Conservation (phyloP, 2,888 invertebrate genomes). For the Drosophila nr. perissopoda region DNA sequence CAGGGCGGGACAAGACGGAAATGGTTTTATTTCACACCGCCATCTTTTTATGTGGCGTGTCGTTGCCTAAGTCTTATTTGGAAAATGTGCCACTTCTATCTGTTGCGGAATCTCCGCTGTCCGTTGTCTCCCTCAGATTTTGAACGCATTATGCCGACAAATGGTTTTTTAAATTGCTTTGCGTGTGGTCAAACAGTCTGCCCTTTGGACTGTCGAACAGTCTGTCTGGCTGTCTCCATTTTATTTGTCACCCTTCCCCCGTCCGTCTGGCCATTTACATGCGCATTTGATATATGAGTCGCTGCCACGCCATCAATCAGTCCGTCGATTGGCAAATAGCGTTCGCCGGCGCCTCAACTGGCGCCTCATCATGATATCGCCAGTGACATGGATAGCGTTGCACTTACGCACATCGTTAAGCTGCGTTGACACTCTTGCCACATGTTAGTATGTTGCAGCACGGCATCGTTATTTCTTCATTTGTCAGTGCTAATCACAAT, state of each 20-base stretch:
- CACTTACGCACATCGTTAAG: constrained; percentile 57
- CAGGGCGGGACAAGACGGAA: constrained; percentile 48
- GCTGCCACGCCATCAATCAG: constrained; percentile 70
- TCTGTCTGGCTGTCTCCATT: constrained; percentile 15
- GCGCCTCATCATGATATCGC: constrained; percentile 14
- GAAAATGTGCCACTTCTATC: constrained; percentile 48
- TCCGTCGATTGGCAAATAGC: constrained; percentile 55
- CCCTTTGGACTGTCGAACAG: neutral
- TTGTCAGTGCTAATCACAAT: constrained; percentile 14
- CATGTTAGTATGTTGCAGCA: neutral
- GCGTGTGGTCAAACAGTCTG: constrained; percentile 61
- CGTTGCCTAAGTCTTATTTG: constrained; percentile 41
- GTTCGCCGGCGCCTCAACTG: constrained; percentile 11
- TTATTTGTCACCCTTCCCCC: constrained; percentile 13
- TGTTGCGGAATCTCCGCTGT: constrained; percentile 29
- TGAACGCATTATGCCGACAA: constrained; percentile 61
- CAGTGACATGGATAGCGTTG: constrained; percentile 43
- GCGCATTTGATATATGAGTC: constrained; percentile 74
- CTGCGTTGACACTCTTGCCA: constrained; percentile 28
- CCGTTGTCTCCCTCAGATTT: constrained; percentile 10
- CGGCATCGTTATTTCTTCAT: constrained; percentile 2
- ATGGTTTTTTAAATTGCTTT: constrained; percentile 76
- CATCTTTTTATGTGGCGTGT: constrained; percentile 62
- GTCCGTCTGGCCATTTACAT: constrained; percentile 59
- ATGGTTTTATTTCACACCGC: constrained; percentile 66